phyloP scores from a whole-genome alignment of 2,888 invertebrate genomes.

The Ptycholaimellus sp. region DNA sequence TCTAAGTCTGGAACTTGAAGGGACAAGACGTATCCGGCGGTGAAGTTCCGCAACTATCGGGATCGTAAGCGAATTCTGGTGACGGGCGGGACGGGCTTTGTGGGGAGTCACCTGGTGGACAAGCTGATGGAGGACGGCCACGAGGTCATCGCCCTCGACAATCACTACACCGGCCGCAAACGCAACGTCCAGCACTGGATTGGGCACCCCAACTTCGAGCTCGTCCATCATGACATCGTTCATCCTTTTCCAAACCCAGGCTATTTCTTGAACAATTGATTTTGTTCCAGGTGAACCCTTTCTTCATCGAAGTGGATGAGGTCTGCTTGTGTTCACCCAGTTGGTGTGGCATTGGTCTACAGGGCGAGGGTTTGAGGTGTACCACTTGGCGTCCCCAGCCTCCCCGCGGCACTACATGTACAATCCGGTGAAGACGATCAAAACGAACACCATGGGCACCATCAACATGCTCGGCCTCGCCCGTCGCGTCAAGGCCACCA shows the following conservation, averaged over 20 bases:
- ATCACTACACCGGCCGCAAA: conserved; percentile 89
- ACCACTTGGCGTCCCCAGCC: conserved; percentile 92
- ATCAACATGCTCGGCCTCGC: conserved; percentile 32
- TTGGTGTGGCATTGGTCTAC: conserved; percentile 10
- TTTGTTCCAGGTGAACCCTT: too few species aligned
- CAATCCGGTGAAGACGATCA: conserved; percentile 96
- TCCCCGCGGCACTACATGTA: conserved; percentile 98
- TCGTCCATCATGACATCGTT: conserved; percentile 95
- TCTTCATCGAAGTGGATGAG: neutral
- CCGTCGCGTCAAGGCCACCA: conserved; percentile 20
- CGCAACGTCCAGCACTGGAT: conserved; percentile 95
- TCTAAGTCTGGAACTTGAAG: conserved; percentile 32
- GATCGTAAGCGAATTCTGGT: conserved; percentile 73
- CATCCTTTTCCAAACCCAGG: too few species aligned
- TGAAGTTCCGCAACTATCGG: conserved; percentile 69
- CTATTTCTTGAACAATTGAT: too few species aligned
- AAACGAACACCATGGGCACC: conserved; percentile 78
- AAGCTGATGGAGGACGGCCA: conserved; percentile 54
- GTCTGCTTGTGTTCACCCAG: conserved; percentile 9
- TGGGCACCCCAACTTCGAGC: conserved; percentile 91
- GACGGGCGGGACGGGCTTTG: conserved; percentile 23
- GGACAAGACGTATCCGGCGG: conserved; percentile 69
- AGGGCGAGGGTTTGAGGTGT: conserved; percentile 41
- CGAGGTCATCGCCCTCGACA: conserved; percentile 60
- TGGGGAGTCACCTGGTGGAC: conserved; percentile 84